A percentile compares a stretch with the other conserved stretches of the same genome.
Conservation (phyloP, 2,888 invertebrate genomes). For the Ichneumon xanthorius region DNA sequence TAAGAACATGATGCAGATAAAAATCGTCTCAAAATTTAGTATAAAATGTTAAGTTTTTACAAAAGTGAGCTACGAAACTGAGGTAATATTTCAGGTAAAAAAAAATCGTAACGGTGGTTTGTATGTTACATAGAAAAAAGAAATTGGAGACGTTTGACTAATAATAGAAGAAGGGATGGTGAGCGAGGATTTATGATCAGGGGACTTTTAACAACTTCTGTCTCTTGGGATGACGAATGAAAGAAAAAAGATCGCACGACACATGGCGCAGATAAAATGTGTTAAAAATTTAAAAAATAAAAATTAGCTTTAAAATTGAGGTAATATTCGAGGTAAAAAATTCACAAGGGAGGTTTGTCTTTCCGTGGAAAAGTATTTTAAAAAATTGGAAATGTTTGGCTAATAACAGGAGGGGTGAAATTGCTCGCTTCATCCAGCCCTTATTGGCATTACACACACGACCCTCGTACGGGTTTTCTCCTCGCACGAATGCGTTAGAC, state of each 20-base stretch:
- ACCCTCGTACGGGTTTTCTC: constrained; percentile 6
- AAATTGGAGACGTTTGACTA: background rate
- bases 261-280: no score
- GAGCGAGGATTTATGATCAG: background rate
- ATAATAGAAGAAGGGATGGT: background rate
- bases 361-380: background rate
- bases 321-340: background rate
- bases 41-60: no score
- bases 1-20: no score
- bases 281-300: no score
- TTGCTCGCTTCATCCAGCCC: constrained; percentile 30
- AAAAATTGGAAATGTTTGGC: background rate
- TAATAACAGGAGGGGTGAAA: constrained; percentile 9
- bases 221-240: background rate
- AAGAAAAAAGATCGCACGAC: background rate
- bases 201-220: background rate
- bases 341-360: no score
- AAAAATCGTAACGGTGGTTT: no score
- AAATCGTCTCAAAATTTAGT: no score
- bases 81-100: background rate
- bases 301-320: background rate
- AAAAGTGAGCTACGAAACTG: background rate
- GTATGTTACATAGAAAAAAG: background rate
- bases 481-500: constrained; percentile 25
- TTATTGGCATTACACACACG: constrained; percentile 45